Conservation (phyloP, 2,113 vertebrate species). For the Phalacrocorax carbo region DNA sequence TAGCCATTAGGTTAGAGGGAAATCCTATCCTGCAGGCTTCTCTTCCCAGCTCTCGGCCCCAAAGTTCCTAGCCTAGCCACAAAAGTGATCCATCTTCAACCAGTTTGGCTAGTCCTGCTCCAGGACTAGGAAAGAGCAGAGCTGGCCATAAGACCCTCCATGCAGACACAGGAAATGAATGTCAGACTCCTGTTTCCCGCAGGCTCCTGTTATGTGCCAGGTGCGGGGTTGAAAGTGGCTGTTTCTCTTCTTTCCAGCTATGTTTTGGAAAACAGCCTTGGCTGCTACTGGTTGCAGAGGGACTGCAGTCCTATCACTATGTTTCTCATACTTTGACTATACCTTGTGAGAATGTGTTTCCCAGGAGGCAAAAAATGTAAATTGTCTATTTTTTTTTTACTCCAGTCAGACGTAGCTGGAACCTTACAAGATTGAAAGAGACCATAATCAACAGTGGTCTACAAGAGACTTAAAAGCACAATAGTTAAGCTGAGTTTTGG, state of each 20-base stretch:
- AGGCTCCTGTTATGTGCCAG: not conserved
- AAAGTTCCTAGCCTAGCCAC: not conserved
- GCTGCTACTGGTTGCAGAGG: not conserved
- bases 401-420: not conserved
- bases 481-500: not conserved
- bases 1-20: not conserved
- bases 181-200: not conserved
- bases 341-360: not conserved
- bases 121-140: not conserved
- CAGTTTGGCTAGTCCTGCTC: not conserved
- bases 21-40: not conserved
- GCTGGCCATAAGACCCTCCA: not conserved
- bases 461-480: not conserved
- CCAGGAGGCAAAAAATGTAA: not conserved
- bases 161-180: not conserved
- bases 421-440: accelerated
- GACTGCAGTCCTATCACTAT: not conserved
- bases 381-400: not conserved
- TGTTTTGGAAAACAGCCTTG: not conserved
- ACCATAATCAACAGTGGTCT: not conserved
- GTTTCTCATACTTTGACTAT: not conserved
- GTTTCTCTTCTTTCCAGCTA: not conserved
- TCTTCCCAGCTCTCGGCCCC: not conserved
- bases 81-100: not conserved
- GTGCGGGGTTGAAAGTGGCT: not conserved